Evolutionary conservation across 2,888 invertebrate species (phyloP).

Genomic region (Patella ulyssiponensis): DNA sequence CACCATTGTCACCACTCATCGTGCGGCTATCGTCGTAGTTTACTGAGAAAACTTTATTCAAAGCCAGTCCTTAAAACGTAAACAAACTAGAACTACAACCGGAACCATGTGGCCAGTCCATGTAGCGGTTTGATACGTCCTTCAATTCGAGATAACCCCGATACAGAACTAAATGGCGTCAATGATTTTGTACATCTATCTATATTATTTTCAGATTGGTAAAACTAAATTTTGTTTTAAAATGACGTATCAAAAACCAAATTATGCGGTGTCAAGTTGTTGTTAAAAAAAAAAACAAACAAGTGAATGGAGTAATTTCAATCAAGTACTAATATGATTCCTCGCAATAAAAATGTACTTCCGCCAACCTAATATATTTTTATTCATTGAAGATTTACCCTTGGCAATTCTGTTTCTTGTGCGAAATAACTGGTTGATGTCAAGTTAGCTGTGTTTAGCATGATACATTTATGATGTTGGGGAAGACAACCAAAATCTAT

Average conservation of each 20-base stretch:
- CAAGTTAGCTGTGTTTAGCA: neutral
- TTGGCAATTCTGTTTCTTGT: neutral
- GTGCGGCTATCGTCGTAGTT: neutral
- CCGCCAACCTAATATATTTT: conserved; percentile 14
- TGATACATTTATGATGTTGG: conserved; percentile 19
- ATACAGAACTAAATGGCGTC: neutral
- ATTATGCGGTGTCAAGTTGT: no score
- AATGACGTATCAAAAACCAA: no score
- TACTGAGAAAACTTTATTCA: no score
- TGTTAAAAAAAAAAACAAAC: no score
- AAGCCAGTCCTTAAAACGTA: no score
- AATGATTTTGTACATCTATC: no score
- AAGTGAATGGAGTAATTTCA: no score
- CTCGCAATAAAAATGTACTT: neutral
- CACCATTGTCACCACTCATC: conserved; percentile 15
- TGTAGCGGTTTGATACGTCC: neutral
- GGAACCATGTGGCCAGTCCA: neutral
- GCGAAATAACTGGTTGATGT: neutral
- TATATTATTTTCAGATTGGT: no score
- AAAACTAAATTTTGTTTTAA: no score
- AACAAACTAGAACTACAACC: no score
- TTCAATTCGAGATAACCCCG: conserved; percentile 10
- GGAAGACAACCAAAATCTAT: conserved; percentile 32
- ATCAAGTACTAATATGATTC: no score
- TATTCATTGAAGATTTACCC: conserved; percentile 1